These are phyloP conservation scores for Anguilla pacifica DNA, from an alignment of 2,797 vertebrate species.

Conservation along the genomic window DNA sequence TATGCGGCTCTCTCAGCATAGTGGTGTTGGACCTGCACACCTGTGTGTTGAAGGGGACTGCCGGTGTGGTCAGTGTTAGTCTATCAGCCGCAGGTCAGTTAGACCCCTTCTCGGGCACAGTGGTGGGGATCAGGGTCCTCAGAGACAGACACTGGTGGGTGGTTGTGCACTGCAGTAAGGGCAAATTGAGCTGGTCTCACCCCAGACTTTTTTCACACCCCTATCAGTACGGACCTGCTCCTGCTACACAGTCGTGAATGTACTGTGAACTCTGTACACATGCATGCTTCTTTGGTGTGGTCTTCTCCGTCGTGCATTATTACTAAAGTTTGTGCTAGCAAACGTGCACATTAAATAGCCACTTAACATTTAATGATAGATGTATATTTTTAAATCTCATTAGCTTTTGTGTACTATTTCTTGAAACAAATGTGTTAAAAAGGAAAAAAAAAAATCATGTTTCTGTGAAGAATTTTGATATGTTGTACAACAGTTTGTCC, in stretches of 20 bases:
- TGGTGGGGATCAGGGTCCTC: neutral
- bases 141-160: neutral
- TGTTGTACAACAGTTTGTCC: constrained; percentile 66
- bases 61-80: neutral
- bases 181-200: constrained; percentile 66
- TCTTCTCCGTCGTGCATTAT: constrained; percentile 60
- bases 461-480: constrained; percentile 81
- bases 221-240: constrained; percentile 37
- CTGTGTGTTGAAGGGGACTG: constrained; percentile 3
- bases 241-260: constrained; percentile 43
- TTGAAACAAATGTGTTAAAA: constrained; percentile 58
- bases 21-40: constrained; percentile 6
- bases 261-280: constrained; percentile 61
- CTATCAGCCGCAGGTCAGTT: constrained; percentile 17
- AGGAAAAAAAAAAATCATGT: constrained; percentile 57
- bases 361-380: constrained; percentile 73
- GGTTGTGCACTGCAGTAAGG: constrained; percentile 28
- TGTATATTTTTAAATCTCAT: constrained; percentile 73
- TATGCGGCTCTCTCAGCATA: constrained; percentile 23
- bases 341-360: constrained; percentile 69
- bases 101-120: constrained; percentile 17
- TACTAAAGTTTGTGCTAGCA: constrained; percentile 71
- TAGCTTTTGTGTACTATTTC: constrained; percentile 68
- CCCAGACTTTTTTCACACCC: constrained; percentile 50
- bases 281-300: constrained; percentile 65